Conservation (phyloP, 2,113 vertebrate genomes). For the Salminus brasiliensis region DNA sequence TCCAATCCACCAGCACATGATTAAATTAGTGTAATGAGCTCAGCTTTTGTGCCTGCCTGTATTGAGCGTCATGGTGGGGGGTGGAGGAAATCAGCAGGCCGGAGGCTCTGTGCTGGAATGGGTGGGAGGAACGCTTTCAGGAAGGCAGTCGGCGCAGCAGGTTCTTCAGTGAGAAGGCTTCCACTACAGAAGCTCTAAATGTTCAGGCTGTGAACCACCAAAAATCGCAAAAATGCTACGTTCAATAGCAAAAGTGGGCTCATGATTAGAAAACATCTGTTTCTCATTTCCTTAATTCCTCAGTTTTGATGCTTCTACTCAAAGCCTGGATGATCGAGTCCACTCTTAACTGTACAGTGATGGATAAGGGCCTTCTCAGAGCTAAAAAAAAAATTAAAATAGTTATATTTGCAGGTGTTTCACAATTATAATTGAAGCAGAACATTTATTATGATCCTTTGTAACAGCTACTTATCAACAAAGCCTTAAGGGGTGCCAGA, state of each 20-base stretch:
- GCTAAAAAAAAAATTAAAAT: too few species aligned
- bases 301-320: too few species aligned
- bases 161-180: slow-evolving; percentile 11
- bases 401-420: too few species aligned
- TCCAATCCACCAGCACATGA: slow-evolving; percentile 39
- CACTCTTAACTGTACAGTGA: too few species aligned
- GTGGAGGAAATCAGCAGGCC: slow-evolving; percentile 19
- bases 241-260: neutral
- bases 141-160: slow-evolving; percentile 8
- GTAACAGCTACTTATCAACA: too few species aligned
- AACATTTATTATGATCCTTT: too few species aligned
- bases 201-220: too few species aligned
- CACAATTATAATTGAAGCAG: too few species aligned
- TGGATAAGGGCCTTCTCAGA: too few species aligned
- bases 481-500: too few species aligned
- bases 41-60: slow-evolving; percentile 40
- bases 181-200: neutral
- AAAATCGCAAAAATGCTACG: neutral
- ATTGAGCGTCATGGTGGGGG: slow-evolving; percentile 32
- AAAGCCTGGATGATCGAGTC: too few species aligned
- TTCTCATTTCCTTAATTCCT: neutral
- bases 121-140: slow-evolving; percentile 11
- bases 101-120: slow-evolving; percentile 19
- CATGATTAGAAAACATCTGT: neutral
- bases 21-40: slow-evolving; percentile 55